These are phyloP conservation scores for Centropristis striata DNA, from an alignment of 2,113 vertebrate genomes.

Conservation along the genomic window DNA sequence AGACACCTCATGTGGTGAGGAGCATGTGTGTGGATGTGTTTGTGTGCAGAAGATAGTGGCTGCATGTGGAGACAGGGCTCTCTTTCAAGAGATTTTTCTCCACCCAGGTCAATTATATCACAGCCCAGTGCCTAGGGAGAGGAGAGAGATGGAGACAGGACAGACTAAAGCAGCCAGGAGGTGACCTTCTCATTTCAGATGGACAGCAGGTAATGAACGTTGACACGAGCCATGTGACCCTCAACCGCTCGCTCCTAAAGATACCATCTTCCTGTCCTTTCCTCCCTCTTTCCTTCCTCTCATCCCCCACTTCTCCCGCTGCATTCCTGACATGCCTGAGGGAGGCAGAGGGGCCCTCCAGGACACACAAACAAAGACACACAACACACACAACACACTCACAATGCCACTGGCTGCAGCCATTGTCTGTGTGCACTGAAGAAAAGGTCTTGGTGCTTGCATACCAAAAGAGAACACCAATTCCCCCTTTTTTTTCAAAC, in stretches of 20 bases:
- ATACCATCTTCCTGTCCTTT: conserved; percentile 65
- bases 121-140: conserved; percentile 17
- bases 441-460: conserved; percentile 66
- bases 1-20: conserved; percentile 1
- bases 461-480: conserved; percentile 65
- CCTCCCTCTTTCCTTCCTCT: conserved; percentile 49
- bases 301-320: conserved; percentile 66
- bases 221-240: conserved; percentile 57
- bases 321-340: conserved; percentile 82
- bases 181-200: conserved; percentile 58
- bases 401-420: conserved; percentile 69
- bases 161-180: conserved; percentile 39
- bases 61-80: conserved; percentile 33
- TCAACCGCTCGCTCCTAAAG: conserved; percentile 38
- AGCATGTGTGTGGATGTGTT: not conserved
- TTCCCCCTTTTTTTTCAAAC: conserved; percentile 6
- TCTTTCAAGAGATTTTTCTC: conserved; percentile 46
- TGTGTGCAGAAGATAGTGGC: conserved; percentile 15
- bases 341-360: conserved; percentile 73
- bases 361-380: conserved; percentile 73
- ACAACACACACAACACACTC: conserved; percentile 65
- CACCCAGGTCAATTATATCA: conserved; percentile 50
- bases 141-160: not conserved
- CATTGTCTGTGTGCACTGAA: conserved; percentile 75
- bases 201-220: conserved; percentile 69